Evolutionary conservation across 2,888 invertebrate species (phyloP).

Genomic region (Drosophila merina): DNA sequence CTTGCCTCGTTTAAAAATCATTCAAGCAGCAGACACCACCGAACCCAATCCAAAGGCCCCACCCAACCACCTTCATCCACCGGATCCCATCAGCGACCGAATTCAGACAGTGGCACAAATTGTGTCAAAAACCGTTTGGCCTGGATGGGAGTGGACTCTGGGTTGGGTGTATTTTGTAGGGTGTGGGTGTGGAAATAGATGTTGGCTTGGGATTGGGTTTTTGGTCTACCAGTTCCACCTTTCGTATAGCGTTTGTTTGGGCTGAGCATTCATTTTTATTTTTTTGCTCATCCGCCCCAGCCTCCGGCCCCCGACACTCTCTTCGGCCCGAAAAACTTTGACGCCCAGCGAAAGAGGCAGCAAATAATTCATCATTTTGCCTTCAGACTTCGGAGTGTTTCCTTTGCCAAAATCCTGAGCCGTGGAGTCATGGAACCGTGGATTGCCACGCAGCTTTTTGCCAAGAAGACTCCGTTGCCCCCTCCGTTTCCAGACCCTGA

Average conservation of each 20-base stretch:
- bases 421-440: constrained; percentile 37
- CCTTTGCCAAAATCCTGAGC: constrained; percentile 65
- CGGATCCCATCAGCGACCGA: constrained; percentile 21
- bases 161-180: not conserved
- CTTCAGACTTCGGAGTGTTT: constrained; percentile 71
- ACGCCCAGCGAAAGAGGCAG: constrained; percentile 80
- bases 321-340: constrained; percentile 60
- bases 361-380: constrained; percentile 80
- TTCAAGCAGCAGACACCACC: constrained; percentile 81
- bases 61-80: not conserved
- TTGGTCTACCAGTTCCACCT: constrained; percentile 42
- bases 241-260: constrained; percentile 71
- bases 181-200: constrained; percentile 7
- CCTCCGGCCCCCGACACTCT: not conserved
- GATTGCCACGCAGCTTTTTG: constrained; percentile 59
- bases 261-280: constrained; percentile 70
- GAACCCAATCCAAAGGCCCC: constrained; percentile 41
- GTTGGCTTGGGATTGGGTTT: not conserved
- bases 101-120: constrained; percentile 74
- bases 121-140: constrained; percentile 71
- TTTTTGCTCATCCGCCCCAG: constrained; percentile 66
- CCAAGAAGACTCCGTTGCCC: constrained; percentile 34
- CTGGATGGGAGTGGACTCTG: constrained; percentile 2
- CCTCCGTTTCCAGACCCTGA: not conserved
- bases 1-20: constrained; percentile 82